These are phyloP conservation scores for Molanna angustata DNA, from an alignment of 2,888 invertebrate species.

Conservation along the genomic window DNA sequence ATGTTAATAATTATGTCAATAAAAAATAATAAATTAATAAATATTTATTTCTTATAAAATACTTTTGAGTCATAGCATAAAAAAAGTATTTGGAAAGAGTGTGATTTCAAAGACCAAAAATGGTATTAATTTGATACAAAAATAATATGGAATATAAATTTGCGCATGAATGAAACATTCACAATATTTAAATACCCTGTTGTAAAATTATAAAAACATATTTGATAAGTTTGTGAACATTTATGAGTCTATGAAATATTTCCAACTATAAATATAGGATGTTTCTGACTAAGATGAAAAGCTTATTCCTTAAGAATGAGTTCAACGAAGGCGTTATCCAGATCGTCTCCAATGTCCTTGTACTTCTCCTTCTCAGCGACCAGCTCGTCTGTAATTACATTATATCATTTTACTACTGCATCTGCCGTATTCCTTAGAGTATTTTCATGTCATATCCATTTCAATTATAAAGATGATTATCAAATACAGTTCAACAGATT, in stretches of 20 bases:
- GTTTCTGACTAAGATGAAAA: constrained; percentile 6
- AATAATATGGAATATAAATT: constrained; percentile 1
- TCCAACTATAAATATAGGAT: constrained; percentile 11
- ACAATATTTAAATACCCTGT: neutral
- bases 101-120: neutral
- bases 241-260: constrained; percentile 7
- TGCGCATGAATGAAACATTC: no score
- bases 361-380: constrained; percentile 98
- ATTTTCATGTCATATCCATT: no score
- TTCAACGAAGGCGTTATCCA: constrained; percentile 98
- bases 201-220: no score
- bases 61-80: constrained; percentile 11
- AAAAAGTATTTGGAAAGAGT: constrained; percentile 8
- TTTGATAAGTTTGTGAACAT: neutral
- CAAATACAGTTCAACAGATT: no score
- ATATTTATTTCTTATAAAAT: constrained; percentile 15
- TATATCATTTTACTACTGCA: no score
- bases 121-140: neutral
- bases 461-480: no score
- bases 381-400: constrained; percentile 77
- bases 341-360: constrained; percentile 99
- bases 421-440: no score
- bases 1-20: no score
- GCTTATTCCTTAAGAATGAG: constrained; percentile 67
- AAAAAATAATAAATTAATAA: constrained; percentile 2